These are phyloP conservation scores for Nibea albiflora DNA, from an alignment of 2,113 vertebrate species.

Conservation along the genomic window DNA sequence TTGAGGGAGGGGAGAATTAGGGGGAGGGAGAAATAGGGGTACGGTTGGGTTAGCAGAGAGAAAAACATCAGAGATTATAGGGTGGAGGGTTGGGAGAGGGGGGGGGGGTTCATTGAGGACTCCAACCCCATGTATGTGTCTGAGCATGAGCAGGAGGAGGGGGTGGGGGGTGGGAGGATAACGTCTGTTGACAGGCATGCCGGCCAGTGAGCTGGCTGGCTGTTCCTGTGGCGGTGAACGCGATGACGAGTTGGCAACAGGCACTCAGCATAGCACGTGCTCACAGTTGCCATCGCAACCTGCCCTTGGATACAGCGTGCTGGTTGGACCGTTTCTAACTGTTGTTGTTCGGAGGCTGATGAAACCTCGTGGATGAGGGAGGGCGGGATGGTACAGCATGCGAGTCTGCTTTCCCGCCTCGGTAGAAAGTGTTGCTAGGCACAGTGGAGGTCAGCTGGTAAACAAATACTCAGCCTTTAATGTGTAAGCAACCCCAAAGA, in stretches of 20 bases:
- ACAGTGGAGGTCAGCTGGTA: constrained; percentile 67
- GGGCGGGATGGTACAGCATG: constrained; percentile 55
- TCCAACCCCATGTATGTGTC: constrained; percentile 51
- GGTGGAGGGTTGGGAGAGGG: not conserved
- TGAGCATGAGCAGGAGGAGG: constrained; percentile 20
- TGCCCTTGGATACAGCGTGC: constrained; percentile 84
- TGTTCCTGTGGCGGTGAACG: constrained; percentile 66
- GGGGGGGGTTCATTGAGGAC: constrained; percentile 53
- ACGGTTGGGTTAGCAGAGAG: constrained; percentile 70
- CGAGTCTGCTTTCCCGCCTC: constrained; percentile 40
- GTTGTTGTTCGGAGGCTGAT: constrained; percentile 83
- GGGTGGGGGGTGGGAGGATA: not conserved
- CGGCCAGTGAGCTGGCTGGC: constrained; percentile 72
- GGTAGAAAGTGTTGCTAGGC: constrained; percentile 80
- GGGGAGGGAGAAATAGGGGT: constrained; percentile 32
- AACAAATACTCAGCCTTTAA: constrained; percentile 63
- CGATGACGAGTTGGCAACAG: constrained; percentile 84
- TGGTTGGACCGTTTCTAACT: constrained; percentile 83
- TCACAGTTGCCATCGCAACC: constrained; percentile 84
- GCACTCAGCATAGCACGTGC: constrained; percentile 77
- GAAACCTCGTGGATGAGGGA: constrained; percentile 77
- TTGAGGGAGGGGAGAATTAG: constrained; percentile 49
- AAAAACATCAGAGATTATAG: constrained; percentile 77
- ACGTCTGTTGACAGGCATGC: constrained; percentile 71
- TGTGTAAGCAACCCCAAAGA: constrained; percentile 19